Evolutionary conservation across 1,140 invertebrate species (phyloP), one percentile per base, ranked within the genome.

Genomic region (Globodera rostochiensis): DNA sequence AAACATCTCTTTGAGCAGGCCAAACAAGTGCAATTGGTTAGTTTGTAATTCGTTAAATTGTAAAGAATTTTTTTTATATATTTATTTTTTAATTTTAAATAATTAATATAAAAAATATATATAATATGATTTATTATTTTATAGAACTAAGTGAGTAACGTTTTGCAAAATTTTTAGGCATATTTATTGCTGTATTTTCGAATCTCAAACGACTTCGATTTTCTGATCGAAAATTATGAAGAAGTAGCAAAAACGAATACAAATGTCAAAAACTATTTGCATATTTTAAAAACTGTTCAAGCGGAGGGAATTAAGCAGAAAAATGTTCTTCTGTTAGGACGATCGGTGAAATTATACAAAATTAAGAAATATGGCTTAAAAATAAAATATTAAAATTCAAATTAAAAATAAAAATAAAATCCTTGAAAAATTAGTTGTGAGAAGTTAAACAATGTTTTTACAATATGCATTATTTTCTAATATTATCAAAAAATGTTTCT

Each of bases 201-300:
- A 25, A 80, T 90, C 11, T 87, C 88, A 6, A 90, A 82, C 57
- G 88, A 90, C 78, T 81, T 74, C 66, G 87, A 90, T 21, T 90
- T 90, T 67, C 76, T 90, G 19, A 79, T 86, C 9, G 57, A 90
- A 66, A 53, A 81, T 53, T 89, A 87, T 66, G 57, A 77, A 50
- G 79, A 89, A 53, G 88, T 89, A 4, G 80, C 87, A 19, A 82
- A 90, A 73, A 82, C 82, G 0, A 89, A 90, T 74, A 85, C 87
- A 73, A 90, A 88, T 66, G 90, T 86, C 5, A 57, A 82, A 49
- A 67, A 81, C 73, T 67, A 90, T 80, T 66, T 88, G 36, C 80
- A 90, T 11, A 89, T 88, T 57, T 77, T 88, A 45, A 76, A 74
- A 73, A 79, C 79, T 47, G 85, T 87, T 19, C 75, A 74, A 50